These are phyloP conservation scores for Petrosia ficiformis DNA, from an alignment of 37 sponge, comb jelly and placozoan species.

Conservation along the genomic window DNA sequence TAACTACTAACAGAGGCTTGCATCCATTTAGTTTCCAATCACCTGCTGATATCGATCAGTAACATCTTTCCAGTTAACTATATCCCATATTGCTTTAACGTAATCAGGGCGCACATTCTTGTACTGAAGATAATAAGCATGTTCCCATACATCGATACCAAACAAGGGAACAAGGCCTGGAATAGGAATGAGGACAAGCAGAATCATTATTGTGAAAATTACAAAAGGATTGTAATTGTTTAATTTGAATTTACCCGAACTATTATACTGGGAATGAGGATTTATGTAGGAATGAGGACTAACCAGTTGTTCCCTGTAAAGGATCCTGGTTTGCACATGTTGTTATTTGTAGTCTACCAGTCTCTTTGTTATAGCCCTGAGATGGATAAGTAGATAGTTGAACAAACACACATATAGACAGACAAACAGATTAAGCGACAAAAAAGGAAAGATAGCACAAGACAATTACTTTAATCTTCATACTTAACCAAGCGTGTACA, in stretches of 20 bases:
- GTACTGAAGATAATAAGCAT: slow-evolving; percentile 97
- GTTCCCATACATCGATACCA: slow-evolving; percentile 98
- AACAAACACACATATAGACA: too few species aligned
- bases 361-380: slow-evolving; percentile 75
- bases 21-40: too few species aligned
- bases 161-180: slow-evolving; percentile 89
- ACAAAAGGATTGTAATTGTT: not conserved
- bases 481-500: too few species aligned
- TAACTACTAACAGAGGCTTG: too few species aligned
- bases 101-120: slow-evolving; percentile 91
- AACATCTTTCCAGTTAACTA: slow-evolving; percentile 89
- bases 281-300: not conserved
- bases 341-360: slow-evolving; percentile 56
- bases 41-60: slow-evolving; percentile 52
- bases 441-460: too few species aligned
- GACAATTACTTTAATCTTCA: too few species aligned
- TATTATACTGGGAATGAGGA: too few species aligned
- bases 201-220: not conserved
- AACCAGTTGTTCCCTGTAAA: slow-evolving; percentile 85
- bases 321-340: slow-evolving; percentile 94
- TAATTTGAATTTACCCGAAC: not conserved
- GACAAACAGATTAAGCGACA: too few species aligned
- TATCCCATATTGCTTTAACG: slow-evolving; percentile 86
- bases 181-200: not conserved
- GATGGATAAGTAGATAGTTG: not conserved